Conservation (phyloP, 1,140 invertebrate genomes). For the Homalodisca vitripennis region DNA sequence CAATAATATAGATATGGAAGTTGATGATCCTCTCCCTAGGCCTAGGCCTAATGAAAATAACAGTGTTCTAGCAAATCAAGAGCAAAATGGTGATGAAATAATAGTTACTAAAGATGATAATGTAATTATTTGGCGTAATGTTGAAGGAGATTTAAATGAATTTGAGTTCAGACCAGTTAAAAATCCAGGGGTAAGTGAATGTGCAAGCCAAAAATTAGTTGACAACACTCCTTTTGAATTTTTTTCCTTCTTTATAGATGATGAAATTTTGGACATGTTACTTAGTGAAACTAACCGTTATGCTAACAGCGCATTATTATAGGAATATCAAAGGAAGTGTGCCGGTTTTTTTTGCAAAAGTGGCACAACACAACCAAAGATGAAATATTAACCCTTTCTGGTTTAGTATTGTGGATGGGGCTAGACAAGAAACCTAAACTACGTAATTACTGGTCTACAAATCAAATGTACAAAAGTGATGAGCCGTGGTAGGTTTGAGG, state of each 20-base stretch:
- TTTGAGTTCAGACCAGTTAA: background rate
- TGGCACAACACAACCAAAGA: no score
- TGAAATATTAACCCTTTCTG: background rate
- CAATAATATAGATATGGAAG: no score
- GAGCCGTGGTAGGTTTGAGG: background rate
- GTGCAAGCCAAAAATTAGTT: background rate
- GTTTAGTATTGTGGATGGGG: background rate
- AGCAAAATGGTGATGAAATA: no score
- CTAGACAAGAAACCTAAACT: background rate
- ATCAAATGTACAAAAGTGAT: background rate
- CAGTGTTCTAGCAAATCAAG: no score
- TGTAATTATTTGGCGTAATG: background rate
- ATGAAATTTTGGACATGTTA: background rate
- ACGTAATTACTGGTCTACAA: background rate
- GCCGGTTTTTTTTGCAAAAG: background rate
- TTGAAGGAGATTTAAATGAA: background rate
- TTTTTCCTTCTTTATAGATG: background rate
- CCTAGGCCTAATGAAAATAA: no score
- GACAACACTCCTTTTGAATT: constrained; percentile 4
- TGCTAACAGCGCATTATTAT: background rate
- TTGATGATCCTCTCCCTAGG: no score
- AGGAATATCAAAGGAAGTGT: background rate
- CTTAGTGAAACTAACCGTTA: background rate
- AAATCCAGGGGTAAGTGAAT: background rate
- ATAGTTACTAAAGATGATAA: background rate